Conservation (phyloP, 2,888 invertebrate species). For the Dicranocentrus wangi region DNA sequence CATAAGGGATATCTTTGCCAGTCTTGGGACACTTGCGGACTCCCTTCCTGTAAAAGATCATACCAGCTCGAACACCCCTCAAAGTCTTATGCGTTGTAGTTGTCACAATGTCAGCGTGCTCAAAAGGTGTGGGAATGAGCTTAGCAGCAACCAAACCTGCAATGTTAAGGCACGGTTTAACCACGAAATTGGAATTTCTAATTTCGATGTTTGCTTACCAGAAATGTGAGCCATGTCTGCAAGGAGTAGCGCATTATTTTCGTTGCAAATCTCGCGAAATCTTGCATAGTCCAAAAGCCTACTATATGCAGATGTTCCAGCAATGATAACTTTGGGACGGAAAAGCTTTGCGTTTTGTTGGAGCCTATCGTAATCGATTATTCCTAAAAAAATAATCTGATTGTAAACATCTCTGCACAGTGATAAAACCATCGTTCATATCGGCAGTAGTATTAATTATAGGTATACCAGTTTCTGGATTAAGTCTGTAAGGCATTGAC, state of each 20-base stretch:
- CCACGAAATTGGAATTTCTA: no score
- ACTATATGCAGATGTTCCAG: conserved; percentile 80
- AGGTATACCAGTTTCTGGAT: conserved; percentile 75
- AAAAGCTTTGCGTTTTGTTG: conserved; percentile 88
- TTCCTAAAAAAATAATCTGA: conserved; percentile 78
- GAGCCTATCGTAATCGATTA: conserved; percentile 94
- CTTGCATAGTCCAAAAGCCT: conserved; percentile 77
- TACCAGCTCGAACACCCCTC: conserved; percentile 75
- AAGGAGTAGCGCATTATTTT: conserved; percentile 77
- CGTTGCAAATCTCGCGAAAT: conserved; percentile 74
- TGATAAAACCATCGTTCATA: background rate
- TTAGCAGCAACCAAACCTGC: conserved; percentile 77
- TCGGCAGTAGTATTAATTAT: background rate
- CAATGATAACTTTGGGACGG: conserved; percentile 93
- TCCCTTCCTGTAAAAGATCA: conserved; percentile 71
- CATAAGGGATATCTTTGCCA: conserved; percentile 90
- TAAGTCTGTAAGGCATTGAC: conserved; percentile 96
- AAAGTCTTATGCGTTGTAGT: conserved; percentile 80
- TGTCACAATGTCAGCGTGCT: conserved; percentile 79
- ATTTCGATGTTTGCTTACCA: no score
- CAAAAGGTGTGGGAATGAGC: conserved; percentile 78
- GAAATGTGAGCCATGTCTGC: conserved; percentile 81
- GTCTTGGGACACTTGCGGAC: conserved; percentile 77
- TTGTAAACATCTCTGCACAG: background rate
- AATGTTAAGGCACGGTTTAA: no score